Evolutionary conservation across 2,888 invertebrate species (phyloP), one percentile per base, ranked within the genome.

Genomic region (Spodoptera littoralis): DNA sequence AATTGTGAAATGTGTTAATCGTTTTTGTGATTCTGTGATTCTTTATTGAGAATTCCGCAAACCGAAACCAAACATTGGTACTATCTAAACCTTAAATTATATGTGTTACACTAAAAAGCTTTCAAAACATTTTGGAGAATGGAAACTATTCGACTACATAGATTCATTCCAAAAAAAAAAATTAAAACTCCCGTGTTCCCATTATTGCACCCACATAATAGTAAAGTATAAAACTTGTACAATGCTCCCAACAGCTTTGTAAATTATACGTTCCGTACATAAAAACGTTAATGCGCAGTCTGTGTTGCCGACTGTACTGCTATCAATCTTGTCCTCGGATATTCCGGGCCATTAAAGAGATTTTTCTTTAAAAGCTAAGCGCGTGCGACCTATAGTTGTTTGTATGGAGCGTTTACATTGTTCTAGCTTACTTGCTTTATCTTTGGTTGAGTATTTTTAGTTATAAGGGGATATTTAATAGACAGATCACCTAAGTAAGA

Each of bases 301-400:
- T 78, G 66, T 61, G 79, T 60, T 62, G 64, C 67, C 57, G 41
- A 70, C 56, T 76, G 65, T 76, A 61, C 65, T 63, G 78, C 80
- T 77, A 81, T 83, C 83, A 83, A 83, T 83, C 83, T 80, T 76
- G 46, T 54, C 68, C 65, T 60, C 66, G 77, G 77, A 77, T 81
- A 79, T 81, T 74, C 76, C 72, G 72, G 65, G 48, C 79, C 83
- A 83, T 81, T 81, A 80, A 64, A 73, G 69, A 52, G 77, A 77
- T 63, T 82, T 80, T 77, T 79, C 80, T 82, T 83, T 80, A 79
- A 83, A 81, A 82, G 83, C 80, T 71, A 68, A 66, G 59, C 77
- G 74, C 76, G 73, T 77, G 49, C 66, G 70, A 76, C 72, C 69
- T 74, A 63, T 68, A 68, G 73, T 71, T 73, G 58, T 70, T 69